Base-by-base conservation (phyloP, 2,113 vertebrate species). In the Mola mola region DNA sequence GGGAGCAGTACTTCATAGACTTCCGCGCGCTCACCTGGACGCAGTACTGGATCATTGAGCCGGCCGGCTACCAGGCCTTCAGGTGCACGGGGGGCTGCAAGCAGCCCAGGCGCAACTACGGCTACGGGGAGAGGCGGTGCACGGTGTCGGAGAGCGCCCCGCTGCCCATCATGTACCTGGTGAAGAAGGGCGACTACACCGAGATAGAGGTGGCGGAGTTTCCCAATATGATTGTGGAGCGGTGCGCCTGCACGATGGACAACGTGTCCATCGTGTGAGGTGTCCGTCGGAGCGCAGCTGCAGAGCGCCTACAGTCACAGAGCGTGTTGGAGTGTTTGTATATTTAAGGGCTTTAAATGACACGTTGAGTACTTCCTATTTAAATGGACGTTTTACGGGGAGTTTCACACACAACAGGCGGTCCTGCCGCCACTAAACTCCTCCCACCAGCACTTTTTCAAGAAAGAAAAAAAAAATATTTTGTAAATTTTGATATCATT, bases 171-270 rank as follows among this genome's bases (percentile, higher is more conserved):
- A 95, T 97, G 90, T 96, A 96, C 88, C 92, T 96, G 21, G 88
- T 94, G 60, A 93, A 90, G 79, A 95, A 93, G 36, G 95, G 93
- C 4, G 94, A 96, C 77, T 94, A 90, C 88, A 96, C 95, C 0
- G 94, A 96, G 76, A 94, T 97, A 0, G 93, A 96, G 71, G 95
- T 94, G 11, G 94, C 95, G 0, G 95, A 96, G 40, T 94, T 97
- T 52, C 94, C 95, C 8, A 93, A 93, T 24, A 96, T 96, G 95
- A 79, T 97, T 0, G 75, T 94, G 0, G 93, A 96, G 66, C 89
- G 89, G 29, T 97, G 95, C 21, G 85, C 93, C 21, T 96, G 95
- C 13, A 26, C 90, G 1, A 77, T 91, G 17, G 92, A 95, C 19
- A 92, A 94, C 19, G 63, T 66, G 26, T 92, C 93, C 0, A 79